Conservation (phyloP, 1,140 invertebrate genomes). For the Trichogramma pretiosum region DNA sequence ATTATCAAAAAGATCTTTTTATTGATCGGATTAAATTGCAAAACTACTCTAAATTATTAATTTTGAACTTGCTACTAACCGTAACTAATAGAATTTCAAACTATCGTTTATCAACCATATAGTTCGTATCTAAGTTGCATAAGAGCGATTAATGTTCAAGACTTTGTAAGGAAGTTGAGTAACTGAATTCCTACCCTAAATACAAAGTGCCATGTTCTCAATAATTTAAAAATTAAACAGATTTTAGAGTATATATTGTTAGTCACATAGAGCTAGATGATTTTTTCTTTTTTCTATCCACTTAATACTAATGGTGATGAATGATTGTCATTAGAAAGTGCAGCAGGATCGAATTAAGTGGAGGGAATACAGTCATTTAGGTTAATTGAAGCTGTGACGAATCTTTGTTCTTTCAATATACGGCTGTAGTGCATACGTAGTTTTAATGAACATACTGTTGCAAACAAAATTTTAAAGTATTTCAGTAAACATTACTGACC, state of each 20-base stretch:
- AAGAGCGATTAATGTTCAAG: constrained; percentile 11
- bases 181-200: constrained; percentile 12
- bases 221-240: too few relatives aligned
- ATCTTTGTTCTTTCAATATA: constrained; percentile 18
- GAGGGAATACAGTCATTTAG: constrained; percentile 19
- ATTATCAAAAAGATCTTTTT: constrained; percentile 1
- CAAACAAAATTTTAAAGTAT: too few relatives aligned
- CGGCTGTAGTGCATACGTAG: too few relatives aligned
- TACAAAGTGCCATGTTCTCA: too few relatives aligned
- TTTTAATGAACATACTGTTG: constrained; percentile 13
- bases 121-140: constrained; percentile 6
- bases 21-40: neutral
- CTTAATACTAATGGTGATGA: neutral
- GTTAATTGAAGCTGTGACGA: constrained; percentile 20
- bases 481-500: too few relatives aligned
- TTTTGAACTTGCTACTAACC: too few relatives aligned
- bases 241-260: too few relatives aligned
- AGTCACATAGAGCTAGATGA: too few relatives aligned
- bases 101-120: constrained; percentile 8
- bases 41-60: neutral
- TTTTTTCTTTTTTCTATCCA: too few relatives aligned
- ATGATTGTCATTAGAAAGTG: constrained; percentile 18
- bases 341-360: constrained; percentile 18
- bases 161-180: constrained; percentile 9
- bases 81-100: constrained; percentile 8